These are phyloP conservation scores for Dromococcyx pavoninus DNA, from an alignment of 2,797 vertebrate genomes.

Conservation along the genomic window DNA sequence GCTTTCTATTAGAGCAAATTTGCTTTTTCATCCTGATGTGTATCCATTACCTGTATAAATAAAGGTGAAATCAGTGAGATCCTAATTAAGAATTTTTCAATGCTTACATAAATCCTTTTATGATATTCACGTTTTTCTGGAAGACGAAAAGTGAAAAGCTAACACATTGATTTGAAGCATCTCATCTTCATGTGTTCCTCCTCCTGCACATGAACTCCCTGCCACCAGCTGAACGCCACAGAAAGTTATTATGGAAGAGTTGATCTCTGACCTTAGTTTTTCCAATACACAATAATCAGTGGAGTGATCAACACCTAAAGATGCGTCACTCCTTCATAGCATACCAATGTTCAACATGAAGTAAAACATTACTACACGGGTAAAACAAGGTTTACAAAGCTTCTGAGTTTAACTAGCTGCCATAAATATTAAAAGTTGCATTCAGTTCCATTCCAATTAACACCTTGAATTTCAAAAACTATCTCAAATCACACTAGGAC, in stretches of 20 bases:
- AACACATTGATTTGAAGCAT: neutral
- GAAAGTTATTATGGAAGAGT: neutral
- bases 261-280: neutral
- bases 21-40: neutral
- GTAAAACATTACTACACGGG: neutral
- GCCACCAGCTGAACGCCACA: neutral
- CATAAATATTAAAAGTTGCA: neutral
- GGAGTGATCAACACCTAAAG: neutral
- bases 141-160: neutral
- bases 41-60: neutral
- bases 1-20: neutral
- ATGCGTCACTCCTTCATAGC: neutral
- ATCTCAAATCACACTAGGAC: neutral
- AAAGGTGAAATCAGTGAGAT: neutral
- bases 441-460: neutral
- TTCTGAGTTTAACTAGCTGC: neutral
- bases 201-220: neutral
- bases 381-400: neutral
- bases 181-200: neutral
- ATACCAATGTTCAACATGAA: neutral
- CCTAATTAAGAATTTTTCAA: neutral
- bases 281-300: neutral
- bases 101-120: neutral
- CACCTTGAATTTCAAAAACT: neutral
- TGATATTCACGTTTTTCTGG: neutral